Evolutionary conservation across 2,113 vertebrate genomes (phyloP), one percentile per base, ranked within the genome.

Genomic region (Psittacula cyanocephala): DNA sequence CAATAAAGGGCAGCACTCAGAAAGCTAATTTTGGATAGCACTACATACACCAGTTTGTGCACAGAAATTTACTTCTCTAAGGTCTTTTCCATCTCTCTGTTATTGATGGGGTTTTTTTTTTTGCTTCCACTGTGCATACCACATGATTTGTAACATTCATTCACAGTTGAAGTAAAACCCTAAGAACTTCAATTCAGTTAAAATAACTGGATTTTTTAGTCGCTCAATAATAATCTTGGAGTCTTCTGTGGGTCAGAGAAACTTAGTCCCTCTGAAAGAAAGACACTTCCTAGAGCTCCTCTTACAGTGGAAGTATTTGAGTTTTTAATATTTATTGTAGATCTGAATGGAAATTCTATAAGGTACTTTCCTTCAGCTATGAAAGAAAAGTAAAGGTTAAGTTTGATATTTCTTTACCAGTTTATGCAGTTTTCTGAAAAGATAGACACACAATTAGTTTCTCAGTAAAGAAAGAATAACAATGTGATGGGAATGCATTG

Each of bases 141-240:
- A 16, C 93, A 67, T 88, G 49, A 91, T 93, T 94, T 91, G 33
- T 43, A 93, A 70, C 43, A 60, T 55, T 81, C 69, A 83, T 65
- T 78, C 60, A 67, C 53, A 88, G 74, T 6, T 46, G 31, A 95
- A 70, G 65, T 72, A 87, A 95, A 50, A 87, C 25, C 19, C 75
- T 25, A 20, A 95, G 43, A 87, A 62, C n/a, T 57, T 31, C 39
- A 95, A 80, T 86, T 94, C 85, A 47, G 59, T 55, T 89, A 60
- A 91, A 95, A 88, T 89, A 94, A 91, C 79, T 79, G 44, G 63
- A 94, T 81, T 96, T 91, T 94, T 33, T 55, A 88, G 71, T 77
- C 46, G 72, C 22, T 91, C 37, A 28, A 15, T 57, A 86, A 63
- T 80, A 71, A 81, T 89, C 37, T 69, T 72, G 27, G 11, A 84